Conservation (phyloP, 1,140 invertebrate species). For the Oscheius sp. region DNA sequence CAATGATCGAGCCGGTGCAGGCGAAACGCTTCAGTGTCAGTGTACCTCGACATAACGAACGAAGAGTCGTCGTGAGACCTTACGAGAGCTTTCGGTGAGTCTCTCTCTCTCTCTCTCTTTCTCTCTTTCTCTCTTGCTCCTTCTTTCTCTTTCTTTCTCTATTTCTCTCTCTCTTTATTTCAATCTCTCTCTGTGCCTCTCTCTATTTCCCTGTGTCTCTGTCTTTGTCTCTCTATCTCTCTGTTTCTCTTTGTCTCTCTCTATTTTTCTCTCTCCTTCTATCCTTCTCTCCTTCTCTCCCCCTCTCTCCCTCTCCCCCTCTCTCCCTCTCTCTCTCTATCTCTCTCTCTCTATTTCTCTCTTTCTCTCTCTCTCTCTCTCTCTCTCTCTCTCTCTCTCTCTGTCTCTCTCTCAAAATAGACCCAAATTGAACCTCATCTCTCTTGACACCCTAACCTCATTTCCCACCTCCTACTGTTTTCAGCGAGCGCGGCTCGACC, state of each 20-base stretch:
- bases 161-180: background rate
- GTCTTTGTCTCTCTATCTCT: background rate
- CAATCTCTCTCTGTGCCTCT: background rate
- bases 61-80: slow-evolving; percentile 29
- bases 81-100: slow-evolving; percentile 32
- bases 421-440: background rate
- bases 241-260: background rate
- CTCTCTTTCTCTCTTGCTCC: background rate
- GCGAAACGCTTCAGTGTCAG: no score
- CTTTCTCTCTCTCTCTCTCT: background rate
- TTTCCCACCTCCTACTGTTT: background rate
- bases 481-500: background rate
- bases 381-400: background rate
- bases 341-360: background rate
- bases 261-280: background rate
- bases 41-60: slow-evolving; percentile 12
- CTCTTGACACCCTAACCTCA: background rate
- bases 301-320: background rate
- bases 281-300: background rate
- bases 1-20: no score
- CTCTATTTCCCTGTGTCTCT: background rate
- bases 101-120: background rate
- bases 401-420: background rate
- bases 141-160: background rate
- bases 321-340: background rate